Evolutionary conservation across 2,888 invertebrate species (phyloP), one percentile per base, ranked within the genome.

Genomic region (Imbricaverruca yamaguchii): DNA sequence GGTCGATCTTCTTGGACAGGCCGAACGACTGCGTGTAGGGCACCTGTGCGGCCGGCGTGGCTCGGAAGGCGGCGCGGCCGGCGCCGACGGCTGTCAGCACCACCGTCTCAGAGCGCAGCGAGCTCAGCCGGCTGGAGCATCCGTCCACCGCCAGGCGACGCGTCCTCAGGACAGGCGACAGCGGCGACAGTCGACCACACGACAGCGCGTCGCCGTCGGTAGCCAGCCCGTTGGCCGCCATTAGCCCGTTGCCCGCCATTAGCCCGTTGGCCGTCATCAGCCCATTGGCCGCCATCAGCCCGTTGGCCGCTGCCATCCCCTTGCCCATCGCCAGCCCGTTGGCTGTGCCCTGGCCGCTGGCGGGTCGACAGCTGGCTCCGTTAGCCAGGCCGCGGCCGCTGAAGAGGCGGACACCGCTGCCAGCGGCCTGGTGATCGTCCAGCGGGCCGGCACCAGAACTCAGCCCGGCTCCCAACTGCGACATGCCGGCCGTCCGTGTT

Each of bases 21-120:
- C 91, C 91, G 82, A 92, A 93, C 0, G 94, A 94, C 3, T 93
- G 92, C 0, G 94, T 94, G 80, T 91, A 90, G 65, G 92, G 91
- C 86, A 94, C 93, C 84, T 91, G 88, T 85, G 93, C 92, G 0
- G 94, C 94, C 6, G 94, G 93, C 11, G 92, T 89, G 55, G 21
- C 74, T 3, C 21, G 55, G 74, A 55, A 74, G 21, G 18, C 21
- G 21, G 21, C 9, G 74, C 74, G 7, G 21, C 67, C 67, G 65
- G 8, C 8, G 21, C 53, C 74, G 53, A 1, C 18, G 74, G 74
- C 15, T 12, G 74, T 13, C 18, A 10, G 53, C 74, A 55, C 9
- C 13, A 25, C 67, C 39, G 69, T 15, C 12, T 39, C 69, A 18
- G 69, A 69, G 69, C 25, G 39, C 53, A 56, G 23, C 65, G 80